Percentiles rank a stretch among this genome's conserved stretches.
Conservation (phyloP, 2,888 invertebrate species). For the Archaeoteleia sp. region DNA sequence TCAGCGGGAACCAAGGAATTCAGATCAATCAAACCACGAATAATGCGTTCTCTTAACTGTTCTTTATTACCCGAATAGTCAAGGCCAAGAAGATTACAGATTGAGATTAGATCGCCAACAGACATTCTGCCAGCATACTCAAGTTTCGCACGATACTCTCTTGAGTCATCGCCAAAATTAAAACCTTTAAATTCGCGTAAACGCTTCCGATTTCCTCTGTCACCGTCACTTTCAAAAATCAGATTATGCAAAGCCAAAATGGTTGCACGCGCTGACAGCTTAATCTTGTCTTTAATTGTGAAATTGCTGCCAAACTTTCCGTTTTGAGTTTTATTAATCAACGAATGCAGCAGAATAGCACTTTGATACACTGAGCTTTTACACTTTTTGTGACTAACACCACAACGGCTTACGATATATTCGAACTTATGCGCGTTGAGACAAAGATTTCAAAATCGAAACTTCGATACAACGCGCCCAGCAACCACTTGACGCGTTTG, state of each 20-base stretch:
- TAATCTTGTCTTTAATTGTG: neutral
- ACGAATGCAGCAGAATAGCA: too few species aligned
- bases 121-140: neutral
- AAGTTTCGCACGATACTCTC: neutral
- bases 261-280: neutral
- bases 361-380: too few species aligned
- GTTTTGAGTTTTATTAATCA: neutral
- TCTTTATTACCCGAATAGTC: slow-evolving; percentile 6
- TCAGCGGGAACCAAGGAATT: slow-evolving; percentile 1
- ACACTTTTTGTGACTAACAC: too few species aligned
- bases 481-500: too few species aligned
- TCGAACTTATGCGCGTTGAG: too few species aligned
- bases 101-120: neutral
- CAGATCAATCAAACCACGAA: neutral
- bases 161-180: neutral
- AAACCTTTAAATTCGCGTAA: too few species aligned
- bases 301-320: neutral
- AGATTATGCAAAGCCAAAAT: neutral
- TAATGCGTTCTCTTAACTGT: slow-evolving; percentile 1
- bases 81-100: slow-evolving; percentile 3
- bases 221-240: slow-evolving; percentile 1
- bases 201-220: neutral
- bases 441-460: too few species aligned
- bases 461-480: too few species aligned
- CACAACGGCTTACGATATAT: too few species aligned